Percentiles rank a stretch among this genome's conserved stretches.
Conservation (phyloP, 2,113 vertebrate species). For the Centropus bengalensis region DNA sequence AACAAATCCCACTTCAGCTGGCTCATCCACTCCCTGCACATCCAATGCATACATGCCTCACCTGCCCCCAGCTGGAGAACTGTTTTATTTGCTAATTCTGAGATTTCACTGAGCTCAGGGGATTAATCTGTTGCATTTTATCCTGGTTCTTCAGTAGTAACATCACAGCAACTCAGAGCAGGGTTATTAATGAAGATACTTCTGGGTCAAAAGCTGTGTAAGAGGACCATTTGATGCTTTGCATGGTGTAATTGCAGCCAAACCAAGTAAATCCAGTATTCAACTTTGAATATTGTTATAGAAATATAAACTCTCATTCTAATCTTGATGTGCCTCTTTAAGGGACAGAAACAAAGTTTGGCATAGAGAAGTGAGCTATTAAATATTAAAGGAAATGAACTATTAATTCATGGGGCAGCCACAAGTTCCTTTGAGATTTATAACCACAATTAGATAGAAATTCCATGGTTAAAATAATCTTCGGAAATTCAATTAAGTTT, state of each 20-base stretch:
- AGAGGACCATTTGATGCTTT: not conserved
- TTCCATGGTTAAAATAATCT: not conserved
- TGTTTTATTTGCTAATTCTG: not conserved
- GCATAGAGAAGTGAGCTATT: not conserved
- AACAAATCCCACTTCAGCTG: not conserved
- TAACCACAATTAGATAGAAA: not conserved
- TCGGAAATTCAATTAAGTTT: not conserved
- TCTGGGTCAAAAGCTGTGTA: constrained; percentile 15
- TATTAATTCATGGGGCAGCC: not conserved
- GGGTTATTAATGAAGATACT: constrained; percentile 21
- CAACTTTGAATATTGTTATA: not conserved
- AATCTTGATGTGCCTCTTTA: not conserved
- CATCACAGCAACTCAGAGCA: constrained; percentile 8
- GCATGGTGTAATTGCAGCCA: not conserved
- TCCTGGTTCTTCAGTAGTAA: not conserved
- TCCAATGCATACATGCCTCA: not conserved
- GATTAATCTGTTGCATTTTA: not conserved
- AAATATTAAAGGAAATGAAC: constrained; percentile 28
- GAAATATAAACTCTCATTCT: not conserved
- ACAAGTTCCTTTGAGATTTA: not conserved
- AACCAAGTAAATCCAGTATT: not conserved
- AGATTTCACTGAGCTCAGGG: not conserved
- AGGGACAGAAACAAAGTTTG: not conserved
- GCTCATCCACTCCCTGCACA: not conserved
- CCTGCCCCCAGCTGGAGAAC: not conserved